Conservation (phyloP, 2,797 vertebrate genomes). For the Pseudocheirus occidentalis region DNA sequence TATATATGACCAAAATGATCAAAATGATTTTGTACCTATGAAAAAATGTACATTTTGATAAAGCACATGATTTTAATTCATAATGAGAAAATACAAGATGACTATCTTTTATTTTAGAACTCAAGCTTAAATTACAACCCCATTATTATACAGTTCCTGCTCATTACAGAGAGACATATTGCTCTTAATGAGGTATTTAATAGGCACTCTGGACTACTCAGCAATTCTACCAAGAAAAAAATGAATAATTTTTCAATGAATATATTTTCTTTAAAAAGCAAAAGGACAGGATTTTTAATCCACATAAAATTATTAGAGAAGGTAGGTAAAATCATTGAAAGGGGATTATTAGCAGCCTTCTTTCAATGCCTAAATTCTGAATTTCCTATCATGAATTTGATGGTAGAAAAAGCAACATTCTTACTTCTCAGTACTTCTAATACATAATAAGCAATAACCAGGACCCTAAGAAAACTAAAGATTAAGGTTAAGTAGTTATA, state of each 20-base stretch:
- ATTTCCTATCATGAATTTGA: not conserved
- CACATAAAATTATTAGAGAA: not conserved
- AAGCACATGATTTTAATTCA: not conserved
- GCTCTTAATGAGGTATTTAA: not conserved
- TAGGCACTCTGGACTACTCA: not conserved
- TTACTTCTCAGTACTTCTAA: not conserved
- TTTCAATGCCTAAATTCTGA: not conserved
- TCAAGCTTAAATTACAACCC: not conserved
- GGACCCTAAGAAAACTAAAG: not conserved
- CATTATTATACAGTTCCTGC: not conserved
- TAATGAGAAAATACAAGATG: not conserved
- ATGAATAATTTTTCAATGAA: not conserved
- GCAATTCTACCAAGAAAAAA: not conserved
- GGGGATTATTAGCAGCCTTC: not conserved
- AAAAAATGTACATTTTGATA: not conserved
- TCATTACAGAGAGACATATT: not conserved
- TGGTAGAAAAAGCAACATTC: not conserved
- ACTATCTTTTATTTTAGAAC: not conserved
- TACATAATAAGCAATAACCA: not conserved
- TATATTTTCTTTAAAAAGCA: not conserved
- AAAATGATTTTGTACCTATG: not conserved
- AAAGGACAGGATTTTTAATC: not conserved
- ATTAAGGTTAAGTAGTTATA: not conserved
- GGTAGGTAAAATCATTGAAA: not conserved
- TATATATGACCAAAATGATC: not conserved